Base-by-base conservation (phyloP, 1,140 invertebrate species). In the Aphidius ervi region DNA sequence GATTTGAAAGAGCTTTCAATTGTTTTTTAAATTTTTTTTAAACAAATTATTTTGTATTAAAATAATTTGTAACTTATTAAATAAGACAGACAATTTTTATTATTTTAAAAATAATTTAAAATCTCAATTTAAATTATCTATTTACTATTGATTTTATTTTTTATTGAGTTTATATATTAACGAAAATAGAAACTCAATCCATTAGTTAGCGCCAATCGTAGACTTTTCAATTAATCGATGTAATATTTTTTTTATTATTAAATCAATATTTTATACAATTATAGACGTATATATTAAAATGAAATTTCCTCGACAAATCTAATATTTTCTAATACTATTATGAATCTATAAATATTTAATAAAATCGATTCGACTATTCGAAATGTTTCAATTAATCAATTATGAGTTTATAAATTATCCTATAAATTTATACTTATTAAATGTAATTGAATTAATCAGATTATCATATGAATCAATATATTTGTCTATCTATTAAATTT, bases 311-410 rank as follows among this genome's bases (percentile, higher is more conserved):
- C 41, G 5, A 8, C 52, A 9, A 10, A 4, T 43, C 52, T 54
- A n/a, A 41, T 6, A 54, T 6, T 10, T 9, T 31, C 39, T 39
- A 9, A 7, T n/a, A 40, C 20, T 53, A 54, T 54, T 42, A 6
- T 37, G 23, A 56, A 56, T 56, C 45, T 5, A 16, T 23, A 42
- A 56, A 56, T 56, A 56, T 45, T 37, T 6, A 45, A 56, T 56
- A 42, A 56, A 45, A 45, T n/a, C 39, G 5, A 56, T 56, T 2
- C 31, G 42, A 23, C 41, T 23, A 9, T 45, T 8, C 16, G 45
- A 45, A 20, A 3, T 4, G 42, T 56, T 31, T 56, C 54, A 56
- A 56, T 56, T 56, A 45, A 56, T 56, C 54, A 42, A 56, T 56
- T 46, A 56, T 56, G 37, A 5, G 8, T 3, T 16, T n/a, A 31